A percentile compares a stretch with the other conserved stretches of the same genome.
phyloP scores from a whole-genome alignment of 1,140 invertebrate species.

The Stegodyphus dumicola region DNA sequence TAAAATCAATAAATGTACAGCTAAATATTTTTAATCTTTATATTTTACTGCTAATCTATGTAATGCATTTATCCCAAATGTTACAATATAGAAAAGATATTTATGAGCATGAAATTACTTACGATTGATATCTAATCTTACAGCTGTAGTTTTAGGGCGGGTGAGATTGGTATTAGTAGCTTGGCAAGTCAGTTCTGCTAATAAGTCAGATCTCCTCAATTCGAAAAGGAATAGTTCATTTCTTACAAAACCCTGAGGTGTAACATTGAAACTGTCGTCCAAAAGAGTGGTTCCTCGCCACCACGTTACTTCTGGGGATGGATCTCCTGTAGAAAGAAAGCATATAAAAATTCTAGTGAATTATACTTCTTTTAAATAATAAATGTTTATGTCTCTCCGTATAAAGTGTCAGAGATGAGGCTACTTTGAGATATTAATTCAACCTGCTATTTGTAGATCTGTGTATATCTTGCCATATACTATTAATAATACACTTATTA shows the following conservation, averaged over 20 bases:
- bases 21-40: too few relatives aligned
- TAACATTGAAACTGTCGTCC: conserved; percentile 63
- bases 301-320: conserved; percentile 65
- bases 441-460: neutral
- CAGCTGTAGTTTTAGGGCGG: conserved; percentile 65
- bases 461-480: neutral
- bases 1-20: too few relatives aligned
- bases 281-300: conserved; percentile 64
- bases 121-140: conserved; percentile 66
- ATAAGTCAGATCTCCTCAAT: conserved; percentile 81
- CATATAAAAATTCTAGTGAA: neutral
- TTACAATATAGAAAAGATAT: conserved; percentile 1
- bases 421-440: neutral
- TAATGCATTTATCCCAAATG: too few relatives aligned
- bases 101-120: conserved; percentile 61
- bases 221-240: conserved; percentile 78
- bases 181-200: conserved; percentile 85
- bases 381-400: neutral
- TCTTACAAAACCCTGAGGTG: conserved; percentile 65
- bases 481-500: neutral
- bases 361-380: neutral
- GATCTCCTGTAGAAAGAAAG: conserved; percentile 62
- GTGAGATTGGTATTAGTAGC: conserved; percentile 84
- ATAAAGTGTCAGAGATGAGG: neutral
- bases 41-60: too few relatives aligned